Evolutionary conservation across 2,797 vertebrate species (phyloP).

Genomic region (Apogon hyalosoma): DNA sequence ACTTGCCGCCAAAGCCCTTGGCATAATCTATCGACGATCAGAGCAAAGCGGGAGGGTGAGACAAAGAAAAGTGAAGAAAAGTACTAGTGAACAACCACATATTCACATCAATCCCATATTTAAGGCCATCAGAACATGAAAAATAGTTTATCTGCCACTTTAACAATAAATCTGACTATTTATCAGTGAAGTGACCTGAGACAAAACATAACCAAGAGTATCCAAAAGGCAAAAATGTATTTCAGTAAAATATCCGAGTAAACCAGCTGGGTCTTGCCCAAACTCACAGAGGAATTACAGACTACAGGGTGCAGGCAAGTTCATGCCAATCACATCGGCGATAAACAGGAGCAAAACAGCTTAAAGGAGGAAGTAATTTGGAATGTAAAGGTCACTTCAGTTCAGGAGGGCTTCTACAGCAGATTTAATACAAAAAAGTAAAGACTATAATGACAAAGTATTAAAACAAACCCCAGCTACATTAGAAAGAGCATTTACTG

Average conservation of each 20-base stretch:
- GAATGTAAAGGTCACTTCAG: neutral
- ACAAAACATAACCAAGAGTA: neutral
- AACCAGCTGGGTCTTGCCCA: neutral
- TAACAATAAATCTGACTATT: neutral
- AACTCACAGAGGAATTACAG: neutral
- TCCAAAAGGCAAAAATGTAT: neutral
- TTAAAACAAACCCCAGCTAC: neutral
- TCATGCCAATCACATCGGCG: constrained; percentile 9
- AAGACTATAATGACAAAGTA: neutral
- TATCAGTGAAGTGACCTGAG: neutral
- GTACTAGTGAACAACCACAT: too few species aligned
- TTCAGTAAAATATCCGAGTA: neutral
- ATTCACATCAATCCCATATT: neutral
- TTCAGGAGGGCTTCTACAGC: constrained; percentile 1
- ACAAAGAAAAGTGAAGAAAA: neutral
- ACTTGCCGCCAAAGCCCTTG: constrained; percentile 86
- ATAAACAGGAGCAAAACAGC: neutral
- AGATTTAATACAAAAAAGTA: neutral
- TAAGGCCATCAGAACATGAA: neutral
- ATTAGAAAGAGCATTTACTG: constrained; percentile 1
- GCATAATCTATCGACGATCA: constrained; percentile 76
- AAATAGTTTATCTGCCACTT: neutral
- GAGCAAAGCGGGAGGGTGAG: neutral
- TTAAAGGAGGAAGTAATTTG: constrained; percentile 3
- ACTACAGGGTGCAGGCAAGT: neutral